phyloP scores from a whole-genome alignment of 2,888 invertebrate species.

The Napeogenes inachia region DNA sequence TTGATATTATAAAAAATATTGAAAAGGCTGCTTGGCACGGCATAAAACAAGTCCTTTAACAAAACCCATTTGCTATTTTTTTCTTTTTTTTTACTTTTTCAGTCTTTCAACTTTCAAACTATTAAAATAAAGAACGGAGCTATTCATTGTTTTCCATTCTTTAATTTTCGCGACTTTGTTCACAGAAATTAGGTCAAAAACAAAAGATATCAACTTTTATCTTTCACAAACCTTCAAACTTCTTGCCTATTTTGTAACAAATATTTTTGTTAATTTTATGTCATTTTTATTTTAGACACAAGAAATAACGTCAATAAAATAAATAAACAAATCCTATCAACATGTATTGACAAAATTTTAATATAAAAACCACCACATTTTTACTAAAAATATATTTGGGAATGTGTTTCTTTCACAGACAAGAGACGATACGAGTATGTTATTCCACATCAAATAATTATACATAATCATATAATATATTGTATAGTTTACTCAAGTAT shows the following conservation, averaged over 20 bases:
- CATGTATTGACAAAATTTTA: too few relatives aligned
- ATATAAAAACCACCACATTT: too few relatives aligned
- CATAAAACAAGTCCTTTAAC: background rate
- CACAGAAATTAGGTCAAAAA: conserved; percentile 22
- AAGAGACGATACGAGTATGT: too few relatives aligned
- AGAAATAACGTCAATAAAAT: too few relatives aligned
- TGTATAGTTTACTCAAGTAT: conserved; percentile 24
- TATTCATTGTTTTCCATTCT: conserved; percentile 24
- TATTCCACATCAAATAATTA: background rate
- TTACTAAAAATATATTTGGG: too few relatives aligned
- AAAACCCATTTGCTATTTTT: background rate
- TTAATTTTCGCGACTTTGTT: conserved; percentile 18
- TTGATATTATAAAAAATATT: too few relatives aligned
- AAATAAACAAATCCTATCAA: too few relatives aligned
- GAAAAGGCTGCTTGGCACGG: background rate
- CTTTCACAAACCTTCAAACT: conserved; percentile 1
- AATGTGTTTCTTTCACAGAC: too few relatives aligned
- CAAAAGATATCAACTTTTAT: conserved; percentile 17
- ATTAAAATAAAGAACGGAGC: conserved; percentile 16
- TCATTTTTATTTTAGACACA: too few relatives aligned
- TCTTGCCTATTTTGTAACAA: background rate
- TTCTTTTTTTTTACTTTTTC: background rate
- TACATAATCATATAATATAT: background rate
- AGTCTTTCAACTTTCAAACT: conserved; percentile 4
- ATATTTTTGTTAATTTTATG: background rate